Evolutionary conservation across 2,888 invertebrate genomes (phyloP), one percentile per base, ranked within the genome.

Genomic region (Nomada ruficornis): DNA sequence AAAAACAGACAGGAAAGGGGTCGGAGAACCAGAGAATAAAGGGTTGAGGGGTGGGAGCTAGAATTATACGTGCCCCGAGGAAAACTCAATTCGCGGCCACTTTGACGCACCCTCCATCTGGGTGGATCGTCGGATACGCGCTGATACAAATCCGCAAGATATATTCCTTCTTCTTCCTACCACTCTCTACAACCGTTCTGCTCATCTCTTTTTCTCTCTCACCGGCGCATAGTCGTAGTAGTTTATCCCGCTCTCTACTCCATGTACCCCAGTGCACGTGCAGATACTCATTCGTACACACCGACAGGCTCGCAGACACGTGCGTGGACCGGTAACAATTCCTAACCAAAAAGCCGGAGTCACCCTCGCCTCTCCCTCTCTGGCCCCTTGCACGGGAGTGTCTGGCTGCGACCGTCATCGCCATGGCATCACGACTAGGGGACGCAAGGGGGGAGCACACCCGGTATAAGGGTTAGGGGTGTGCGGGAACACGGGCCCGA

Each of bases 321-420:
- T 83, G 80, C 82, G 82, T 86, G 88, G 85, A 87, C 87, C 89
- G 90, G 91, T 91, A 92, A 92, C 91, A 91, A 91, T 91, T 92
- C 91, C 90, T 89, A 89, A 90, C 91, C 91, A 90, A 92, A 92
- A 92, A 92, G 91, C 90, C 91, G 89, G 89, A 91, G 92, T 90
- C 91, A 91, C 90, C 90, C 91, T 83, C 88, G 70, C 84, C 85
- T 86, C 86, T 86, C 70, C 75, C 76, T 77, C 81, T 81, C 85
- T 50, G 50, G 10, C 74, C 75, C 77, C 77, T 78, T 83, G 80
- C 82, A 64, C 88, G 85, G 87, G 87, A 90, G 88, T 89, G 92
- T 92, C 92, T 92, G 91, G 91, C 90, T 89, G 89, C 88, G 89
- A 89, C 86, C 92, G 90, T 92, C 91, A 91, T 91, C 91, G 91